Evolutionary conservation across 2,888 invertebrate species (phyloP), one percentile per base, ranked within the genome.

Genomic region (Stenodema calcarata): DNA sequence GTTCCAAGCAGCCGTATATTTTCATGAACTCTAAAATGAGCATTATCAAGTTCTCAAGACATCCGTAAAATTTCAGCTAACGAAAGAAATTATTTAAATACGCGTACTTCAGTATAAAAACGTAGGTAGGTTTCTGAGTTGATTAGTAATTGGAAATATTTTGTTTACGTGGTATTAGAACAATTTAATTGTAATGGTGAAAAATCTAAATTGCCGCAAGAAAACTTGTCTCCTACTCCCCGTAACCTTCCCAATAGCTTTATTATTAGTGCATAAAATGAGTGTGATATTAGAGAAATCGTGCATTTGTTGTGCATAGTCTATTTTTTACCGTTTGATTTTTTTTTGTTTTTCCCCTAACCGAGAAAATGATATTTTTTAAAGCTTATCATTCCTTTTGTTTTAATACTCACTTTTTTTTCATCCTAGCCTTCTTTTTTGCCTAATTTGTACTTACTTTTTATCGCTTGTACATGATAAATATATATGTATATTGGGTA

Each of bases 191-290:
- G 2, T 7, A 50, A 16, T 50, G 50, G n/a, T 50, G 14, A n/a
- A 35, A 50, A n/a, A 50, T 16, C 27, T 62, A 9, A 62, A 62
- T 62, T 62, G 78, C 78, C 44, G 18, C 78, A 78, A 44, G 41
- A n/a, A 27, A 42, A 9, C 78, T 44, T 27, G 44, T 44, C 41
- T 42, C 42, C 78, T 23, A n/a, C 27, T 78, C 44, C 42, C 35
- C 41, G 14, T 78, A 44, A 44, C 78, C 44, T 78, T 78, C 41
- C 78, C 78, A 27, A 44, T 78, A 78, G 78, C 50, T 81, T 62
- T 50, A 81, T 81, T 28, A 81, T 81, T 81, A 81, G 81, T 81
- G 81, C 81, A 81, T 54, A 81, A 54, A 54, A 54, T 81, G 81
- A 81, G 81, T 81, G 81, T 81, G 81, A 81, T 81, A 81, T 62